Percentiles rank a stretch among this genome's conserved stretches.
Conservation (phyloP, 2,113 vertebrate genomes). For the Vicugna pacos region DNA sequence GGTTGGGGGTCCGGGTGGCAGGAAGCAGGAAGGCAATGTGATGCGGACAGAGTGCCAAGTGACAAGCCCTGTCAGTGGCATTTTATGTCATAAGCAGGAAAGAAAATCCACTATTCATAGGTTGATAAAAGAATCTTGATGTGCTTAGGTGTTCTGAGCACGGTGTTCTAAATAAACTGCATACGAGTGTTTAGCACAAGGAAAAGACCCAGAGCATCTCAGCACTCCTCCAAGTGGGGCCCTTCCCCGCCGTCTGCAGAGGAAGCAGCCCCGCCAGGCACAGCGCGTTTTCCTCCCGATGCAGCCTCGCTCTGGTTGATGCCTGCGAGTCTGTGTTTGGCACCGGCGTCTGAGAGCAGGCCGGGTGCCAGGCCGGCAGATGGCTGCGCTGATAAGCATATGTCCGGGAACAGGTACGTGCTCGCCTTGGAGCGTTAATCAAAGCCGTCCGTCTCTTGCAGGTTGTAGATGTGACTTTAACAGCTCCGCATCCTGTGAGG, state of each 20-base stretch:
- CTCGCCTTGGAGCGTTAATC: constrained; percentile 68
- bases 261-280: not conserved
- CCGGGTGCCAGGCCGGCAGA: constrained; percentile 77
- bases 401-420: constrained; percentile 75
- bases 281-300: constrained; percentile 20
- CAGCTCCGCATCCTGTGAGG: not conserved
- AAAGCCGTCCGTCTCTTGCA: constrained; percentile 46
- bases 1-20: not conserved
- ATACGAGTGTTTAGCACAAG: not conserved
- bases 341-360: constrained; percentile 53
- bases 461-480: not conserved
- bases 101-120: not conserved
- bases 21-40: not conserved
- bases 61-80: not conserved
- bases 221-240: not conserved
- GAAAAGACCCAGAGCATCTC: not conserved
- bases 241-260: not conserved
- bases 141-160: no score
- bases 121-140: not conserved
- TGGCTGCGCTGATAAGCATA: constrained; percentile 48
- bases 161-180: not conserved
- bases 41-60: not conserved
- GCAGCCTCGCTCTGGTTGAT: constrained; percentile 54
- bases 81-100: not conserved
- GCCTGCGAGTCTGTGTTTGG: constrained; percentile 68